Evolutionary conservation across 2,888 invertebrate species (phyloP), one percentile per base, ranked within the genome.

Genomic region (Nineta flava): DNA sequence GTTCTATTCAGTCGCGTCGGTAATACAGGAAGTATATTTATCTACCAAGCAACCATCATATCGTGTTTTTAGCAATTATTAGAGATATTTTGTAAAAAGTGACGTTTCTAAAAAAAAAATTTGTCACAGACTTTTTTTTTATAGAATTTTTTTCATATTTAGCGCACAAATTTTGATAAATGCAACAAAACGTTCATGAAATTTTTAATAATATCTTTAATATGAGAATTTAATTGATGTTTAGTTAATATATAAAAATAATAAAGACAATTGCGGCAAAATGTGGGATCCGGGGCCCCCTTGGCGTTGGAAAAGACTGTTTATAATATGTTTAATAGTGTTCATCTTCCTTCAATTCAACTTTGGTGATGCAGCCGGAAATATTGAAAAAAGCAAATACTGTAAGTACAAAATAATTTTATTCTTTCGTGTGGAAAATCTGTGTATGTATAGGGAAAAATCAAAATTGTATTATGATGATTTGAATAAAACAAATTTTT

Each of bases 381-480:
- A 58, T 38, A 60, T 62, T 17, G 65, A 65, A 54, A 65, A 65
- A 56, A 65, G 61, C 57, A 65, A 65, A 61, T 62, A 63, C 53
- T 65, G 65, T 65, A 58, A 65, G 65, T 64, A 26, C 26, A 26
- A 26, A 26, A 26, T 26, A 26, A 26, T 26, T 26, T 26, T 5
- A 26, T 26, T 26, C 26, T 26, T 26, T 26, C 7, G 26, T 26
- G 7, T 26, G 26, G 7, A 26, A 26, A 26, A 7, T 26, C 26
- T 7, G 7, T 26, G n/a, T n/a, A n/a, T n/a, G n/a, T n/a, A n/a
- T n/a, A n/a, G n/a, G 7, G 26, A 26, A 26, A 26, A 26, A 26
- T 3, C 26, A 26, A 26, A 26, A 26, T 26, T 26, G 1, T 5
- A 26, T 26, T 26, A 7, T 26, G 1, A 26, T 26, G 1, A 26